Evolutionary conservation across 2,888 invertebrate species (phyloP).

Genomic region (Eupithecia vulgata): DNA sequence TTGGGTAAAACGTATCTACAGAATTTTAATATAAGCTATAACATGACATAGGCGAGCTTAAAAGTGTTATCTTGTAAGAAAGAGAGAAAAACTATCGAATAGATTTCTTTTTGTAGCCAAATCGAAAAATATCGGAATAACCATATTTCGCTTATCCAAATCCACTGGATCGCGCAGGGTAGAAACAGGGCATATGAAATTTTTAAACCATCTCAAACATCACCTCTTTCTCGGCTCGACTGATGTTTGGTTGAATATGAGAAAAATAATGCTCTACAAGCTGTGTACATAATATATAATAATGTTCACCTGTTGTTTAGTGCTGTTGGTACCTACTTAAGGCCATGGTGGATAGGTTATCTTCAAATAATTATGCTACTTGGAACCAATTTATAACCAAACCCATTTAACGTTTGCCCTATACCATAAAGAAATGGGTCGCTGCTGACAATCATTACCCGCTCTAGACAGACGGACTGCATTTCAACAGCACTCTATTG

Average conservation of each 20-base stretch:
- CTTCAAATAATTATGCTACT: not conserved
- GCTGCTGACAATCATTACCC: not conserved
- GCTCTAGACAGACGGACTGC: too few species aligned
- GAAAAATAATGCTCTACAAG: too few species aligned
- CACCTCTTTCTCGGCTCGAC: too few species aligned
- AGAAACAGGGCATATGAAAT: too few species aligned
- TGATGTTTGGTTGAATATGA: too few species aligned
- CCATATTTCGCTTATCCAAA: not conserved
- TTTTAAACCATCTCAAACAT: not conserved
- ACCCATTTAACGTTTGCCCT: not conserved
- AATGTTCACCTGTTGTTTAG: too few species aligned
- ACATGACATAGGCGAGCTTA: not conserved
- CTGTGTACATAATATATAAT: too few species aligned
- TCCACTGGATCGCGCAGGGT: not conserved
- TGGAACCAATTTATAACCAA: not conserved
- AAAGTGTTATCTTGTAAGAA: not conserved
- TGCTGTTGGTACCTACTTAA: too few species aligned
- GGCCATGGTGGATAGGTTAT: not conserved
- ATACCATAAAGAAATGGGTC: not conserved
- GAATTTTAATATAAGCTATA: too few species aligned
- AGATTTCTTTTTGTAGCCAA: not conserved
- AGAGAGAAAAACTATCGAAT: not conserved
- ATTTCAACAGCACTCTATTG: too few species aligned
- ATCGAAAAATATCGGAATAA: not conserved
- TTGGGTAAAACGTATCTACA: too few species aligned